These are phyloP conservation scores for Lichenostomus cassidix DNA, from an alignment of 2,113 vertebrate genomes.

Conservation along the genomic window DNA sequence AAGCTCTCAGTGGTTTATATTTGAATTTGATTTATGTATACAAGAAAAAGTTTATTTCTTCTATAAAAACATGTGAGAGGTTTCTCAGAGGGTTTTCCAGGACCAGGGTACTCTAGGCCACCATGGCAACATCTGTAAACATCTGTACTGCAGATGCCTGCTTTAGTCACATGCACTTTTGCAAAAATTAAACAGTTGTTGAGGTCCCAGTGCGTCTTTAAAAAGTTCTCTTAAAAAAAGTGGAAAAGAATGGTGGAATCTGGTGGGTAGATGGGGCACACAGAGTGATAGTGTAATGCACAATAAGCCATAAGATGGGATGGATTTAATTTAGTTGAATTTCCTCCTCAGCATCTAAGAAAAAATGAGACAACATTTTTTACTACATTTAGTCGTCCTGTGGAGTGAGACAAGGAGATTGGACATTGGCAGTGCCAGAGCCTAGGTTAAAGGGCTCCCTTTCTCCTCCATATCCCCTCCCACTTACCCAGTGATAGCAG, in stretches of 20 bases:
- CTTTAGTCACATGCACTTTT: not conserved
- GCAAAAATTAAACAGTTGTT: not conserved
- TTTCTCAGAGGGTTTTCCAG: not conserved
- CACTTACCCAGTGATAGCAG: not conserved
- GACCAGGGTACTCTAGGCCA: not conserved
- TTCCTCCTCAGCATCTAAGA: not conserved
- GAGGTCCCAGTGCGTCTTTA: not conserved
- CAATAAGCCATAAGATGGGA: not conserved
- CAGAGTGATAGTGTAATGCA: not conserved
- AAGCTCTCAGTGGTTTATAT: not conserved
- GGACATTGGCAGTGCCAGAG: not conserved
- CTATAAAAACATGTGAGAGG: not conserved
- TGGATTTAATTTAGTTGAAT: not conserved
- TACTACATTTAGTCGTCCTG: not conserved
- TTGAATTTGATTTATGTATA: conserved; percentile 11
- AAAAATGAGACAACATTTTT: not conserved
- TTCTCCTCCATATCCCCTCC: not conserved
- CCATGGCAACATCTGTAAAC: not conserved
- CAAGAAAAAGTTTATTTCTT: conserved; percentile 12
- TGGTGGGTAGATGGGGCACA: not conserved
- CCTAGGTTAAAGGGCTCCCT: not conserved
- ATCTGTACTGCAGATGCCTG: not conserved
- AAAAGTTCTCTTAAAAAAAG: not conserved
- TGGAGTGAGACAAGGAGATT: not conserved
- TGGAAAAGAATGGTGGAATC: not conserved